Conservation (phyloP, 2,888 invertebrate genomes). For the Galeopsomyia nigrocyanea region DNA sequence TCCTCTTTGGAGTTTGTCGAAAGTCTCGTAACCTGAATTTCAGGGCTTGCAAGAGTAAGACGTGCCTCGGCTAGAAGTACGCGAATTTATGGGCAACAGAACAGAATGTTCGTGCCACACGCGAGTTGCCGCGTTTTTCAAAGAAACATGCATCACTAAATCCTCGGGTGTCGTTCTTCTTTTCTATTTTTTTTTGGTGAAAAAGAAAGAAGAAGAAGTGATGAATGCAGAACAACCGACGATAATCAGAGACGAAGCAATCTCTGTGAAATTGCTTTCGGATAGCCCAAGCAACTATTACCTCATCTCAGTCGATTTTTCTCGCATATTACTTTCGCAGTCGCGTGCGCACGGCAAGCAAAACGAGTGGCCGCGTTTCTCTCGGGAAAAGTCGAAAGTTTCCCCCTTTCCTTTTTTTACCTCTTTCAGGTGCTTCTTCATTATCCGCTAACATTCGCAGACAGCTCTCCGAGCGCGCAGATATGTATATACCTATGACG, state of each 20-base stretch:
- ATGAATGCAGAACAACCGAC: not conserved
- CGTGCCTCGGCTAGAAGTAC: no score
- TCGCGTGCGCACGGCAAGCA: not conserved
- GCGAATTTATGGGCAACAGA: no score
- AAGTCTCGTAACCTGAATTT: no score
- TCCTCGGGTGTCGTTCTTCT: no score
- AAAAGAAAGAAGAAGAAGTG: no score
- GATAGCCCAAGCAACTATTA: conserved; percentile 18
- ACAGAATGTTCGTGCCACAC: no score
- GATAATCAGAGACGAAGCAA: conserved; percentile 41
- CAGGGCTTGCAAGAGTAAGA: no score
- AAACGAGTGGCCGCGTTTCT: no score
- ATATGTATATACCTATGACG: not conserved
- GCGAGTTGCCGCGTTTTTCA: no score
- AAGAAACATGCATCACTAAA: no score
- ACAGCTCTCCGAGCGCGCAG: not conserved
- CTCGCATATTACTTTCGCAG: not conserved
- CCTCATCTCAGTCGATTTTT: conserved; percentile 18
- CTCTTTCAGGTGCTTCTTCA: conserved; percentile 3
- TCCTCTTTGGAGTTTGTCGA: no score
- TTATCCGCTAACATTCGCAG: conserved; percentile 34
- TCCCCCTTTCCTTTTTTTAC: not conserved
- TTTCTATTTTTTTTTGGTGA: no score
- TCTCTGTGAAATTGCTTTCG: conserved; percentile 33
- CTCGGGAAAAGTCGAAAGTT: conserved; percentile 39